Conservation (phyloP, 1,140 invertebrate species). For the Wasmannia auropunctata region DNA sequence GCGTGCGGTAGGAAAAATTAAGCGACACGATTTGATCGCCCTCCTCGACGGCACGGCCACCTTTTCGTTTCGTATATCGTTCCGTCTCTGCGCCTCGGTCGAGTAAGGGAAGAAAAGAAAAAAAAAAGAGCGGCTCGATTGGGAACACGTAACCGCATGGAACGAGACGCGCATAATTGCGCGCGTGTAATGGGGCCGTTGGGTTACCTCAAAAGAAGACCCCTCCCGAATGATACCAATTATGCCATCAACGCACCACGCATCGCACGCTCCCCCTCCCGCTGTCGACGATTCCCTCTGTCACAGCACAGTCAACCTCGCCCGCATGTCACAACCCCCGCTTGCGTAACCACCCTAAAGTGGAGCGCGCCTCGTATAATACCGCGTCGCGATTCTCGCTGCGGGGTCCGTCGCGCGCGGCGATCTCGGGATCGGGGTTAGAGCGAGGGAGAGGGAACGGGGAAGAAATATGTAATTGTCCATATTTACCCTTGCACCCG, state of each 20-base stretch:
- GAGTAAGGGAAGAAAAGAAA: background rate
- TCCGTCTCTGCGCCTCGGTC: background rate
- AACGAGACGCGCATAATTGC: conserved; percentile 26
- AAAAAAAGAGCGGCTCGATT: background rate
- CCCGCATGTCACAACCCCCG: conserved; percentile 78
- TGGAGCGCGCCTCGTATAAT: conserved; percentile 56
- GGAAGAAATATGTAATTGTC: conserved; percentile 68
- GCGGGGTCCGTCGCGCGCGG: conserved; percentile 31
- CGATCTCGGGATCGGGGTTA: conserved; percentile 66
- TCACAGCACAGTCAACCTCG: conserved; percentile 70
- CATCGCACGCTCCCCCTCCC: conserved; percentile 40
- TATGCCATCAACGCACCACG: conserved; percentile 78
- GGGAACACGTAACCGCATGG: background rate
- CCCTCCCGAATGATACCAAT: conserved; percentile 80
- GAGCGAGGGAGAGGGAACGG: conserved; percentile 11
- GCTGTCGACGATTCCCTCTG: conserved; percentile 62
- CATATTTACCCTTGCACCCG: conserved; percentile 42
- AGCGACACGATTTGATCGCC: background rate
- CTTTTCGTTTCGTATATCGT: conserved; percentile 14
- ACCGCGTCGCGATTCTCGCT: conserved; percentile 19
- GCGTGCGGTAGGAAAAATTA: background rate
- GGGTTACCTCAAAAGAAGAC: conserved; percentile 80
- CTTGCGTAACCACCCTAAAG: conserved; percentile 63
- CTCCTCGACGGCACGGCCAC: too few relatives aligned
- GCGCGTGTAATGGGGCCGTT: conserved; percentile 37